Base-by-base conservation (phyloP, 2,113 vertebrate genomes). In the Saccopteryx bilineata region DNA sequence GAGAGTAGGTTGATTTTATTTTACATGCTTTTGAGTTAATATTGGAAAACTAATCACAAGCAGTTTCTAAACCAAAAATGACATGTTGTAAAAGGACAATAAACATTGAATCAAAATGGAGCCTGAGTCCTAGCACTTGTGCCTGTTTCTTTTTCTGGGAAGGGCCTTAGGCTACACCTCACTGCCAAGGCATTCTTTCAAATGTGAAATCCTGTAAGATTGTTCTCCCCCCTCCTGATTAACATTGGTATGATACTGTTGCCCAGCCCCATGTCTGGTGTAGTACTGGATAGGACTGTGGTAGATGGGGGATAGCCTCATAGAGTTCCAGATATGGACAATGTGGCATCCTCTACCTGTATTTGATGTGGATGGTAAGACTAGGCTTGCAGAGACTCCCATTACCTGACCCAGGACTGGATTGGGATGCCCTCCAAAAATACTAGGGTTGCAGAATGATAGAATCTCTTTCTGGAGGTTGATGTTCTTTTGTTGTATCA, bases 21-120 rank as follows among this genome's bases (percentile, higher is more conserved):
- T 98, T 98, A 97, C 93, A 96, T 97, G 96, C 95, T 97, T 98
- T 96, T 96, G 93, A 97, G 97, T 98, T 98, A 96, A 80, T 97
- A 96, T 97, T 97, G 97, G 96, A 97, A 97, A 96, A 98, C 96
- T 98, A 97, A 98, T 97, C 97, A 97, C 88, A 97, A 97, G 90
- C 91, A 98, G 93, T 97, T 98, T 97, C 96, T 98, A 97, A 97
- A 97, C 96, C 97, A 97, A 97, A 97, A 95, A 96, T 74, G 89
- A 97, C 95, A 95, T 97, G 97, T 96, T 98, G 94, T 97, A 98
- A 96, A 97, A 97, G 97, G 96, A 97, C 90, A 98, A 98, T 98
- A 98, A 98, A 98, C 10, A 24, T 97, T 98, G 97, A 95, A 96
- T 98, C 94, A 97, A 97, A 97, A 96, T 96, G 95, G 96, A 97